Base-by-base conservation (phyloP, 1,140 invertebrate species). In the Drosophila prosaltans region DNA sequence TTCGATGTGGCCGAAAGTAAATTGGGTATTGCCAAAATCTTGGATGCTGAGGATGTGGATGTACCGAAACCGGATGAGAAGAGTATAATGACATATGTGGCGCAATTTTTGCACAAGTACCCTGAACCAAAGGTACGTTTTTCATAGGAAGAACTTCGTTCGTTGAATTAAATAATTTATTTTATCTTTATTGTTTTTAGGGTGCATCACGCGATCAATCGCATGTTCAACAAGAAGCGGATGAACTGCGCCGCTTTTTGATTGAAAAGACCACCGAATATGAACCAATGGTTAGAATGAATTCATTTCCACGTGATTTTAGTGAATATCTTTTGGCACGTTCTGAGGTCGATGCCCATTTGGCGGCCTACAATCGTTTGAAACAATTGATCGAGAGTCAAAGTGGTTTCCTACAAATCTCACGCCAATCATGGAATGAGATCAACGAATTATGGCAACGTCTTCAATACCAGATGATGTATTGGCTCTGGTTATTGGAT, bases 41-140 rank as follows among this genome's bases (percentile, higher is more conserved):
- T 99, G 26, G 98, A 99, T 93, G 96, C 98, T 32, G 98, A 98
- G 94, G 99, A 99, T 93, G 98, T 99, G 30, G 98, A 99, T 93
- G 98, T 99, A 10, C 96, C 97, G 11, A 97, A 97, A 90, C 99
- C 99, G 7, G 99, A 99, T 93, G 98, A 99, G 91, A 97, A 98
- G 93, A 99, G 98, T 39, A 97, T 99, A 74, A 99, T 99, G 98
- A 99, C 99, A 32, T 99, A 99, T 93, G 98, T 99, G 48, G 98
- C 99, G 41, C 98, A 99, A 93, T 99, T 99, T 93, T 94, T 99
- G 74, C 97, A 99, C 92, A 98, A 98, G 93, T 99, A 98, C 93
- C 96, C 97, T 21, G 97, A 97, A 93, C 96, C 96, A 40, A 96
- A 95, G 93, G 94, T 94, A 69, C 81, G 21, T 40, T 63, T 11